phyloP scores from a whole-genome alignment of 2,797 vertebrate genomes.

The Takifugu rubripes region DNA sequence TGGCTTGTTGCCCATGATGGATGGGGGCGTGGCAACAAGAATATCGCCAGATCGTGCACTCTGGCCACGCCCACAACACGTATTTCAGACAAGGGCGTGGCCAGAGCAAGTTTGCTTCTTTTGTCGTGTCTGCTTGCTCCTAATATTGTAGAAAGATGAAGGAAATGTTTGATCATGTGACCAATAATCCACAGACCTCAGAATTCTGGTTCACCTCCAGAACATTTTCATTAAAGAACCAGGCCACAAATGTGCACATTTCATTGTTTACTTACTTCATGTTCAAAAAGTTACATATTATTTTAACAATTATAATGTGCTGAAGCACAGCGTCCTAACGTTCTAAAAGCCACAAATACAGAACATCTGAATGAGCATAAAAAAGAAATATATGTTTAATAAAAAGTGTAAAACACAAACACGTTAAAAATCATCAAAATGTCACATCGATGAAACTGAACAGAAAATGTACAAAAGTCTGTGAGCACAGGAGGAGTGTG shows the following conservation, averaged over 20 bases:
- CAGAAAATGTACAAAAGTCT: constrained; percentile 98
- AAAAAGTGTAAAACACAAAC: constrained; percentile 99
- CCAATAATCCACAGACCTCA: too few relatives aligned
- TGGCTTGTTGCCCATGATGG: too few relatives aligned
- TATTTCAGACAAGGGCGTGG: too few relatives aligned
- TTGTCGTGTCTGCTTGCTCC: too few relatives aligned
- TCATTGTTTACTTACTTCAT: constrained; percentile 96
- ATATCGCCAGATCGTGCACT: too few relatives aligned
- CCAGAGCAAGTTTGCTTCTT: too few relatives aligned
- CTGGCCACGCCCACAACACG: too few relatives aligned
- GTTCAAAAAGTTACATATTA: constrained; percentile 92
- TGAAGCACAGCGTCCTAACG: constrained; percentile 89
- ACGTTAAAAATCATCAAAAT: constrained; percentile 96
- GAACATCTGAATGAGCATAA: constrained; percentile 95
- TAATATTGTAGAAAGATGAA: too few relatives aligned
- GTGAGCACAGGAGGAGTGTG: constrained; percentile 43
- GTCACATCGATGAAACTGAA: constrained; percentile 92
- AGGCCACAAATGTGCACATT: constrained; percentile 55
- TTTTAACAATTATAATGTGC: constrained; percentile 96
- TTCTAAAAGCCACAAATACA: constrained; percentile 97
- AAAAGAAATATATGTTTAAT: constrained; percentile 95
- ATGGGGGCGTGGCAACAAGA: too few relatives aligned
- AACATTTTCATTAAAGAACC: constrained; percentile 14
- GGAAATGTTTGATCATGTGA: too few relatives aligned
- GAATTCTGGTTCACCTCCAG: too few relatives aligned